Percentiles rank a stretch among this genome's conserved stretches.
phyloP scores from a whole-genome alignment of 1,140 invertebrate species.

The Adelges cooleyi region DNA sequence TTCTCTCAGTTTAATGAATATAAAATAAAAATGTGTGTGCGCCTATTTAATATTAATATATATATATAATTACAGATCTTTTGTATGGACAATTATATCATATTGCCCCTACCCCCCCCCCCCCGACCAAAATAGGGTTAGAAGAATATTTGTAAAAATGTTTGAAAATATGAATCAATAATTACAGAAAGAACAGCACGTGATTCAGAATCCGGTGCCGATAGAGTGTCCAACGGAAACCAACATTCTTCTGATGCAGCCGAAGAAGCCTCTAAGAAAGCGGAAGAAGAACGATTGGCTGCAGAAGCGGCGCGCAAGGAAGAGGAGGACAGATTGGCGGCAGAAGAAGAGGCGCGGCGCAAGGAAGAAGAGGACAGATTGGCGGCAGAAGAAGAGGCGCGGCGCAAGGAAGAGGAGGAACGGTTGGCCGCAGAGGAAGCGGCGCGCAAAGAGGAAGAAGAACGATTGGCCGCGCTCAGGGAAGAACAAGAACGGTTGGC shows the following conservation, averaged over 20 bases:
- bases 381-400: slow-evolving; percentile 8
- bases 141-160: neutral
- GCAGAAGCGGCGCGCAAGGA: neutral
- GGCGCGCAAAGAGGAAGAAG: slow-evolving; percentile 2
- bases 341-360: neutral
- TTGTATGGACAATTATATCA: no score
- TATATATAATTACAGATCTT: no score
- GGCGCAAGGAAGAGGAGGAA: neutral
- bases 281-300: neutral
- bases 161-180: slow-evolving; percentile 34
- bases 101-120: no score
- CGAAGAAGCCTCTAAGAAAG: neutral
- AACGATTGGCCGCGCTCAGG: slow-evolving; percentile 15
- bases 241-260: no score
- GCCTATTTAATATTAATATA: no score
- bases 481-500: slow-evolving; percentile 10
- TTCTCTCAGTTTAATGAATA: no score
- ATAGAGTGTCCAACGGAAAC: no score
- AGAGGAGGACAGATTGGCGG: slow-evolving; percentile 4
- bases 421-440: neutral
- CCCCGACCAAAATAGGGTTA: neutral
- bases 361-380: neutral
- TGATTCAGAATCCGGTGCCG: neutral
- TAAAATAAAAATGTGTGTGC: no score
- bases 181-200: slow-evolving; percentile 32